Evolutionary conservation across 2,888 invertebrate genomes (phyloP), one percentile per base, ranked within the genome.

Genomic region (Oscheius sp.): DNA sequence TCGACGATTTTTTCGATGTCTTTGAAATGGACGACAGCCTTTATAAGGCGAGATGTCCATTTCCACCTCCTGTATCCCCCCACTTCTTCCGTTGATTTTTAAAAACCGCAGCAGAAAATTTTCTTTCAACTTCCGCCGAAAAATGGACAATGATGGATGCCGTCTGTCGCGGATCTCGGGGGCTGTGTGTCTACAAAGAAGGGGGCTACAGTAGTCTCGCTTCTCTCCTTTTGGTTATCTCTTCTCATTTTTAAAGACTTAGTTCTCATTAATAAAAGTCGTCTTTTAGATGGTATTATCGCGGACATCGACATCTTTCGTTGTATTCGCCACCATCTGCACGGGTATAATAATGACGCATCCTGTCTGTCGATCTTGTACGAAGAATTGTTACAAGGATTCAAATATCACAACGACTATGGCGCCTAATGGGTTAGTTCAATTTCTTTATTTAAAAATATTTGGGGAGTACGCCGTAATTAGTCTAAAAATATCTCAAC

Each of bases 301-400:
- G 6, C 66, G 49, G 35, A 49, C 55, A 45, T n/a, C n/a, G n/a
- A 21, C 58, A 35, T 27, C 45, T 13, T 13, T 43, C 7, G 7
- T 56, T 16, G 35, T 69, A 27, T 49, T 70, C 7, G 16, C 35
- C n/a, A n/a, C n/a, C 41, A n/a, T 66, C 46, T 12, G 35, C 2
- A 53, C 55, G 29, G 29, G 45, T 18, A 9, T 16, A n/a, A 25
- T 73, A 7, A 41, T 58, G 41, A 66, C 83, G 6, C 81, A 77
- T 7, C 79, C 80, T 7, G 72, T 79, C 16, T 83, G 83, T 69
- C 73, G 80, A 23, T 76, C 80, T 13, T 83, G 83, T 72, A 81
- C 69, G 41, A 80, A 82, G 59, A 80, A 83, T 74, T 83, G 83
- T 61, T 81, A 76, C 61, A 77, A 72, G 27, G 69, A 73, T n/a